Percentiles rank a stretch among this genome's conserved stretches.
Conservation (phyloP, 2,888 invertebrate genomes). For the Tetranychus truncatus region DNA sequence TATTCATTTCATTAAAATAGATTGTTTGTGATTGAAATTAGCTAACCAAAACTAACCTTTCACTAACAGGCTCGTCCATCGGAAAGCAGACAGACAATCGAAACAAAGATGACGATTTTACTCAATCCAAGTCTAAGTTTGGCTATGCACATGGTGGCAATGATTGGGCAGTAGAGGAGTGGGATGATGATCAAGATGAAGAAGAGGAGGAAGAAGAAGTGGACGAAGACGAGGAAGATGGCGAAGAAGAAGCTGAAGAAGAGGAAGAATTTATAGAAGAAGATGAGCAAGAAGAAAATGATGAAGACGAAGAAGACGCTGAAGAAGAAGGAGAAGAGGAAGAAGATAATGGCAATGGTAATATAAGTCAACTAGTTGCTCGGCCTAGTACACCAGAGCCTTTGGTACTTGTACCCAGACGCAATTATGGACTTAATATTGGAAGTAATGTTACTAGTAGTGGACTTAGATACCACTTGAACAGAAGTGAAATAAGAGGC, state of each 20-base stretch:
- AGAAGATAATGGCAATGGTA: slow-evolving; percentile 10
- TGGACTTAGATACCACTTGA: no score
- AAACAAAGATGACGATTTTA: background rate
- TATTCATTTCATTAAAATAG: no score
- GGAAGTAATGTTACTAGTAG: background rate
- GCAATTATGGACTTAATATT: no score
- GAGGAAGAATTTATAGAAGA: slow-evolving; percentile 13
- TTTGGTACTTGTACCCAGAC: background rate
- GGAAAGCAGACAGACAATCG: background rate
- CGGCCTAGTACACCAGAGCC: background rate
- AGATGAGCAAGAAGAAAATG: slow-evolving; percentile 4
- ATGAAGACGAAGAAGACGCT: slow-evolving; percentile 9
- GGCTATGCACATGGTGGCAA: slow-evolving; percentile 11
- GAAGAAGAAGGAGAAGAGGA: slow-evolving; percentile 8
- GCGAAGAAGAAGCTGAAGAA: slow-evolving; percentile 15
- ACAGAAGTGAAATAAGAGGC: no score
- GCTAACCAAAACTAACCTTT: background rate
- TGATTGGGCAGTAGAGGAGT: slow-evolving; percentile 15
- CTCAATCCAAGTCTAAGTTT: background rate
- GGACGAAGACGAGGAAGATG: slow-evolving; percentile 17
- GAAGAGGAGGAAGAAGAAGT: slow-evolving; percentile 16
- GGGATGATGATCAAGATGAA: slow-evolving; percentile 21
- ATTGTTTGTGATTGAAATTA: background rate
- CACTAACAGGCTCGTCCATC: background rate
- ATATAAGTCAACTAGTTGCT: background rate